Percentiles rank a stretch among this genome's conserved stretches.
These are phyloP conservation scores for Eupithecia tripunctaria DNA, from an alignment of 2,888 invertebrate genomes.

Conservation along the genomic window DNA sequence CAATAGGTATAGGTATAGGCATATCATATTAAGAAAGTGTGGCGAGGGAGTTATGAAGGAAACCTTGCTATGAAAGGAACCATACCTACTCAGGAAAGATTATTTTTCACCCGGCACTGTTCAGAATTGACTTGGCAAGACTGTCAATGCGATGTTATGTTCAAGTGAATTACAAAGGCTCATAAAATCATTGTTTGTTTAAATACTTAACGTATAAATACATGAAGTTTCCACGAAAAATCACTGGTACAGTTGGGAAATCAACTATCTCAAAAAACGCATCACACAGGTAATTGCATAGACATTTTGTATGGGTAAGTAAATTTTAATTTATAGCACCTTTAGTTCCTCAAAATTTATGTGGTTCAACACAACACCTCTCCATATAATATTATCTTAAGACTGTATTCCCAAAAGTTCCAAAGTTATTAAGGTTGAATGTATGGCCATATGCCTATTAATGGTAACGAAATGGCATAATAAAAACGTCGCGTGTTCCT, in stretches of 20 bases:
- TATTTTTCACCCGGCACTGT: constrained; percentile 20
- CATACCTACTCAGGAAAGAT: not conserved
- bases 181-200: not conserved
- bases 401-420: constrained; percentile 53
- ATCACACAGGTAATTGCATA: not conserved
- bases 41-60: constrained; percentile 47
- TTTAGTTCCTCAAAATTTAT: constrained; percentile 37
- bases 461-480: constrained; percentile 62
- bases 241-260: not conserved
- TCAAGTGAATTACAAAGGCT: not conserved
- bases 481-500: constrained; percentile 72
- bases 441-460: constrained; percentile 55
- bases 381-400: constrained; percentile 43
- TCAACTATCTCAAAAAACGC: not conserved
- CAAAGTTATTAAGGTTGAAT: constrained; percentile 60
- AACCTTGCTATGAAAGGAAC: constrained; percentile 17
- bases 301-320: not conserved
- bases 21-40: constrained; percentile 66
- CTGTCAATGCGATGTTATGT: not conserved
- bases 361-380: constrained; percentile 45
- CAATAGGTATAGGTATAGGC: constrained; percentile 67
- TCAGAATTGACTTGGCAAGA: not conserved
- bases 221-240: not conserved
- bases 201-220: not conserved
- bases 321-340: constrained; percentile 45